Evolutionary conservation across 2,797 vertebrate species (phyloP), one percentile per base, ranked within the genome.

Genomic region (Crenichthys baileyi): DNA sequence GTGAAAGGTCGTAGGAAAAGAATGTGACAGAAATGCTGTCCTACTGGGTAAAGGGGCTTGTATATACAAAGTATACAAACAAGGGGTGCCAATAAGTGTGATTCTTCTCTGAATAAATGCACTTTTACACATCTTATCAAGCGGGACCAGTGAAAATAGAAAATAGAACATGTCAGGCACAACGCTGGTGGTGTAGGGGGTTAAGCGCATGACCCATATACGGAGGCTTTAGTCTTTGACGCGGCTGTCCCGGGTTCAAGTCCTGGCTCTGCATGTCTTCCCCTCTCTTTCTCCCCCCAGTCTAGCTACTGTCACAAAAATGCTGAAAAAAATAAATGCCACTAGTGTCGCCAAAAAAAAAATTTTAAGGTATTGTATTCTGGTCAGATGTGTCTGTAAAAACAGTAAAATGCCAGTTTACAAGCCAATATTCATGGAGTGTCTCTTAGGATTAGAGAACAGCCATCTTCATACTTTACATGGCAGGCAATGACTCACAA

Each of bases 401-500:
- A 22, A 39, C 39, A 20, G 63, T 41, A 39, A 22, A 24, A 13
- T 44, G 22, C n/a, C n/a, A 41, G 44, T 68, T 44, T 26, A 46
- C 24, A 46, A 70, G 16, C 6, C 41, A 6, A 70, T 12, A 70
- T 70, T 48, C 8, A 3, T 26, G 24, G 36, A n/a, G 24, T 48
- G 6, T 26, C 24, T 26, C 24, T 48, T 70, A 67, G 63, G 9
- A 67, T 41, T 41, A 16, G 44, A 70, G 6, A 26, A 70, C 24
- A 60, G n/a, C 13, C 58, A 70, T 70, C 44, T 26, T 9, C n/a
- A 70, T 44, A 70, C 41, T n/a, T 12, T 48, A 9, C 11, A 48
- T 16, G 44, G 67, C 41, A 70, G 67, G 24, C 5, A 46, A 70
- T 70, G 67, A 70, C 67, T 70, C 67, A 48, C 41, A 46, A 70